phyloP scores from a whole-genome alignment of 92 coral and sea anemone genomes.

The Micromussa lordhowensis region DNA sequence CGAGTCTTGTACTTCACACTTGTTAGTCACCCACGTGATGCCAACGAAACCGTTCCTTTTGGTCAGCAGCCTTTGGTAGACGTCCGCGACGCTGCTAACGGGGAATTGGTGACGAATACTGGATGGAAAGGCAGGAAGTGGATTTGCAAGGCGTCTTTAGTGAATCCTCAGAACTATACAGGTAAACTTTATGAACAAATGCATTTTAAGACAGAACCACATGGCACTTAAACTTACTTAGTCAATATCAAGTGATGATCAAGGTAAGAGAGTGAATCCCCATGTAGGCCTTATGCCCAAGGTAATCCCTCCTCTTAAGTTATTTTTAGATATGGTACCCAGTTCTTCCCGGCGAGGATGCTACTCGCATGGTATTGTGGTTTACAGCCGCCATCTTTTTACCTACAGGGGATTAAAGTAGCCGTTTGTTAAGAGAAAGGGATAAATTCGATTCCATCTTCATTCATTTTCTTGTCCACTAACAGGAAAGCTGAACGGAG shows the following conservation, averaged over 20 bases:
- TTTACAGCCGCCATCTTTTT: no score
- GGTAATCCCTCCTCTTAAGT: no score
- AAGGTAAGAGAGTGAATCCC: no score
- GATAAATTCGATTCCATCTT: background rate
- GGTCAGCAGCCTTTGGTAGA: conserved; percentile 76
- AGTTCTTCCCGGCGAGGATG: no score
- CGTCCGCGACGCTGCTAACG: conserved; percentile 87
- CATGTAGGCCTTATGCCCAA: no score
- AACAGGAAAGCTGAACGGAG: conserved; percentile 72
- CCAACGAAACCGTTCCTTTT: conserved; percentile 84
- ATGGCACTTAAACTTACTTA: background rate
- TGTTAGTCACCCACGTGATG: conserved; percentile 62
- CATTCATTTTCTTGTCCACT: no score
- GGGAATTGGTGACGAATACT: conserved; percentile 80
- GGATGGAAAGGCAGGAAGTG: conserved; percentile 93
- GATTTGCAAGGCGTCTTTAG: conserved; percentile 70
- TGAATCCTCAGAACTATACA: conserved; percentile 53
- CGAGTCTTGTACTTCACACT: conserved; percentile 74
- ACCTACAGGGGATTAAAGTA: no score
- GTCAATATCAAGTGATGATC: background rate
- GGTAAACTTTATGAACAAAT: conserved; percentile 36
- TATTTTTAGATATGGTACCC: no score
- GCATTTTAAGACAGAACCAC: background rate
- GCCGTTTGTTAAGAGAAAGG: background rate
- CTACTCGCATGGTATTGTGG: no score